Evolutionary conservation across 35 echinoderm and acorn worm species (phyloP), one percentile per base, ranked within the genome.

Genomic region (Ophiothrix spiculata): DNA sequence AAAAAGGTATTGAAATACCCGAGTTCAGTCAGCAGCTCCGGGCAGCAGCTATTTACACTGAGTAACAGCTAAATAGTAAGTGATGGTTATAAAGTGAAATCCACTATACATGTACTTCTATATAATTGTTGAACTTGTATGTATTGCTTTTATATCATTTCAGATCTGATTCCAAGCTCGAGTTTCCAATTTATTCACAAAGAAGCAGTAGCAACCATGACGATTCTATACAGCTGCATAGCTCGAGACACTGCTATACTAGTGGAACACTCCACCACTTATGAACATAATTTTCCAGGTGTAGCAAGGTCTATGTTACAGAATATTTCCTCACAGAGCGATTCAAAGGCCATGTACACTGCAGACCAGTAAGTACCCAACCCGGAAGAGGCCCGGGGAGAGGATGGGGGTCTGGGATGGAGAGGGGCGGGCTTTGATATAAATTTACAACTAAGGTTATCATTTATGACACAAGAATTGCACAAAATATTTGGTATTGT

Each of bases 181-280:
- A 46, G n/a, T 33, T 33, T 41, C 39, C 34, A 23, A 46, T 31
- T 17, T 38, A 21, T 31, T 31, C 16, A 13, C 40, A 25, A 17
- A 16, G 4, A 37, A 4, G 23, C 23, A 94, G 92, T 86, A 38
- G 35, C 12, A 84, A 38, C 45, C 56, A 89, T 89, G 87, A 89
- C 89, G 34, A 95, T 95, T 39, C 39, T 95, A 49, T 95, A 95
- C 78, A 91, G 93, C 75, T 95, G 93, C 45, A 87, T 95, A 63
- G 84, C 93, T 0, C 83, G 93, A 80, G 93, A 88, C 2, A 90
- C 80, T 39, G 75, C 79, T 33, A 77, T 95, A 36, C 79, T 95
- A n/a, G 93, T 95, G 23, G 93, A 91, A n/a, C 78, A 87, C 64
- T 87, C 88, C 0, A 76, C 79, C 29, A 90, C 49, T 39, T 90